Percentiles rank a stretch among this genome's conserved stretches.
phyloP scores from a whole-genome alignment of 2,888 invertebrate species.

The Stenodema calcarata region DNA sequence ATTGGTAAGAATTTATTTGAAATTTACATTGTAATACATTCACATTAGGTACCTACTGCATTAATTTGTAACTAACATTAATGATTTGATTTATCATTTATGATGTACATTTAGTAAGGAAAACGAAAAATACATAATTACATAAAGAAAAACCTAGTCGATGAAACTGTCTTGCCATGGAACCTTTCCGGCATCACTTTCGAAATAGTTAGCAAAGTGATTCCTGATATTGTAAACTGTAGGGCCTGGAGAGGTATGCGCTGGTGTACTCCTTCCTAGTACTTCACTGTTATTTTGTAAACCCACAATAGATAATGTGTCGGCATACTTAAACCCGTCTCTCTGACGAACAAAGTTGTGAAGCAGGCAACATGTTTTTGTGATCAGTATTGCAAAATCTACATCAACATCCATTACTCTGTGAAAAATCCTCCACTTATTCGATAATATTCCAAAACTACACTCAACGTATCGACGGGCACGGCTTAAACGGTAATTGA shows the following conservation, averaged over 20 bases:
- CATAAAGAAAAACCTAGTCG: not conserved
- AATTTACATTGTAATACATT: too few relatives aligned
- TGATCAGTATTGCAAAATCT: slow-evolving; percentile 23
- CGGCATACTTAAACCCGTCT: slow-evolving; percentile 40
- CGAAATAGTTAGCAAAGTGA: slow-evolving; percentile 19
- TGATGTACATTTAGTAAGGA: too few relatives aligned
- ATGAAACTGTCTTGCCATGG: slow-evolving; percentile 29
- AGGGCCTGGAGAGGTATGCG: not conserved
- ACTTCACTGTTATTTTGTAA: not conserved
- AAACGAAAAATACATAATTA: too few relatives aligned
- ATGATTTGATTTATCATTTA: too few relatives aligned
- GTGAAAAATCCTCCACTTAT: slow-evolving; percentile 50
- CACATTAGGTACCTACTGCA: too few relatives aligned
- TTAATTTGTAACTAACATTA: too few relatives aligned
- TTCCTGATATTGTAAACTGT: not conserved
- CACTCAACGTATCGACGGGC: slow-evolving; percentile 22
- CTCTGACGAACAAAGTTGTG: slow-evolving; percentile 44
- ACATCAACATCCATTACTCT: slow-evolving; percentile 35
- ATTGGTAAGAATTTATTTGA: not conserved
- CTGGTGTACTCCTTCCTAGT: not conserved
- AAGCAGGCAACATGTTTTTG: slow-evolving; percentile 46
- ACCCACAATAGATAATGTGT: not conserved
- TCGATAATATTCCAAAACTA: slow-evolving; percentile 1
- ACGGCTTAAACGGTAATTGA: slow-evolving; percentile 23
- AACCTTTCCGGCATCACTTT: not conserved